These are phyloP conservation scores for Suncus etruscus DNA, from an alignment of 2,113 vertebrate genomes.

Conservation along the genomic window DNA sequence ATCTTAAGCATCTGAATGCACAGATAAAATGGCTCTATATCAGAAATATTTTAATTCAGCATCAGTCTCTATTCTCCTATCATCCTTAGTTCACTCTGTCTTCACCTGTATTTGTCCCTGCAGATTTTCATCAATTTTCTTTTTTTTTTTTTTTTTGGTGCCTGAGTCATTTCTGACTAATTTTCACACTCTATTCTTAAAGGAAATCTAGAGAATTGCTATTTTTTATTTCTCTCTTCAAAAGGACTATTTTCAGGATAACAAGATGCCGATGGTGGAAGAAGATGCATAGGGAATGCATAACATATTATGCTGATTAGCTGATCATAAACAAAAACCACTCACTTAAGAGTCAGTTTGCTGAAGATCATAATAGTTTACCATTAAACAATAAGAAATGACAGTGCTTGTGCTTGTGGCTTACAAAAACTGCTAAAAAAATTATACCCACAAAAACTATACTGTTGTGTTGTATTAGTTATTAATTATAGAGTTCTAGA, in stretches of 20 bases:
- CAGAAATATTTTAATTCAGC: background rate
- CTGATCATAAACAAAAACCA: conserved; percentile 54
- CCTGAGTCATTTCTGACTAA: background rate
- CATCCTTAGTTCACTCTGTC: background rate
- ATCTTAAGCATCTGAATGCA: background rate
- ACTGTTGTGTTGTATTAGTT: no score
- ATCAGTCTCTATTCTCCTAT: background rate
- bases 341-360: conserved; percentile 53
- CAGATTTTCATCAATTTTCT: background rate
- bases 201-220: background rate
- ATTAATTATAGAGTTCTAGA: conserved; percentile 71
- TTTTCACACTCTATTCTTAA: background rate
- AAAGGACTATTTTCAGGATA: background rate
- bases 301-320: conserved; percentile 36
- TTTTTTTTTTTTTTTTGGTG: background rate
- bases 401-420: conserved; percentile 85
- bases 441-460: conserved; percentile 26
- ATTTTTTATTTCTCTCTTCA: background rate
- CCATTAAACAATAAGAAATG: conserved; percentile 84
- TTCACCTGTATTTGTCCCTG: background rate
- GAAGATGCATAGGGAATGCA: background rate
- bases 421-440: conserved; percentile 86
- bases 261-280: background rate
- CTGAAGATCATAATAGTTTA: conserved; percentile 63
- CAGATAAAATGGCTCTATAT: background rate